A percentile compares a stretch with the other conserved stretches of the same genome.
These are phyloP conservation scores for Megaustenia siamemsis DNA, from an alignment of 2,888 invertebrate species.

Conservation along the genomic window DNA sequence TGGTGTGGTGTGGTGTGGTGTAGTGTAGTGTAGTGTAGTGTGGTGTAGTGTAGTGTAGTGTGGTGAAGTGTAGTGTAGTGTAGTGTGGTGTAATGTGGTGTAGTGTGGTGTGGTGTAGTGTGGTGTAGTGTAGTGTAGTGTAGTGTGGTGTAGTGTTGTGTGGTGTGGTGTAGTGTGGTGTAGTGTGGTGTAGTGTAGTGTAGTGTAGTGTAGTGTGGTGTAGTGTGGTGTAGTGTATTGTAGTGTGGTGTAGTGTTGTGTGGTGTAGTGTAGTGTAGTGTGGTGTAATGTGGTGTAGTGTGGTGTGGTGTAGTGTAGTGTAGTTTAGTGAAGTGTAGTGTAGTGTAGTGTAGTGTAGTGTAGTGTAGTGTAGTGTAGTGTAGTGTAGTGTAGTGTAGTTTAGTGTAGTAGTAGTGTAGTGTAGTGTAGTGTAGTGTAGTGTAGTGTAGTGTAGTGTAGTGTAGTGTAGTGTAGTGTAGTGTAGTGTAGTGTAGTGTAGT, in stretches of 20 bases:
- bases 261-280: no score
- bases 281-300: background rate
- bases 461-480: background rate
- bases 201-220: no score
- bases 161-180: background rate
- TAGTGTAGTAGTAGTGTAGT: no score
- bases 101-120: constrained; percentile 7
- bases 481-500: no score
- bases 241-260: no score
- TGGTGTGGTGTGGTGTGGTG: no score
- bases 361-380: no score
- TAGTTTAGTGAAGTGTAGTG: no score
- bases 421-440: background rate
- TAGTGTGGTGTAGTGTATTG: no score
- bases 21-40: background rate
- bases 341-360: no score
- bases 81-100: constrained; percentile 8
- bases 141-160: no score
- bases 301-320: background rate
- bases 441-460: constrained; percentile 11
- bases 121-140: background rate
- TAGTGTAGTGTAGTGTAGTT: no score
- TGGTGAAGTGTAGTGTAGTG: constrained; percentile 8
- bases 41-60: constrained; percentile 10
- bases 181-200: background rate